Evolutionary conservation across 2,797 vertebrate genomes (phyloP).

Genomic region (Aplochiton taeniatus): DNA sequence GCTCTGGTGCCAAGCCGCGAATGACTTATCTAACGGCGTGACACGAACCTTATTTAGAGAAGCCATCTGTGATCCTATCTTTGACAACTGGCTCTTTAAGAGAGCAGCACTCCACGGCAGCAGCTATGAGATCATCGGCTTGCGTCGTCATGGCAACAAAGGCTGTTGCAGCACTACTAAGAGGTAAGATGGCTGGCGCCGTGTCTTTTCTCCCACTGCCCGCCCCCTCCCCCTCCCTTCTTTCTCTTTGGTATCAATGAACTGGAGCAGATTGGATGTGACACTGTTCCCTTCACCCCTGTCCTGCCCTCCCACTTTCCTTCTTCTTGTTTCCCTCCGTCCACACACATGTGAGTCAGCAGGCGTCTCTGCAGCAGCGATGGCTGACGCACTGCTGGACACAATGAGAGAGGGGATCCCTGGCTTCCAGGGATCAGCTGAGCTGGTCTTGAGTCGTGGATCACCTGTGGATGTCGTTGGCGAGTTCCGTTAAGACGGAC

Average conservation of each 20-base stretch:
- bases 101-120: constrained; percentile 67
- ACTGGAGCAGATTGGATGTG: constrained; percentile 72
- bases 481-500: too few species aligned
- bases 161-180: constrained; percentile 78
- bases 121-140: constrained; percentile 80
- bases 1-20: too few species aligned
- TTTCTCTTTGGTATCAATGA: constrained; percentile 70
- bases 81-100: constrained; percentile 68
- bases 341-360: constrained; percentile 8
- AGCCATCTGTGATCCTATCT: constrained; percentile 44
- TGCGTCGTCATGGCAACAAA: constrained; percentile 78
- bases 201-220: constrained; percentile 47
- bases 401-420: neutral
- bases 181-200: constrained; percentile 78
- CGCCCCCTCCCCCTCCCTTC: constrained; percentile 24
- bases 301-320: constrained; percentile 39
- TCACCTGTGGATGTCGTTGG: too few species aligned
- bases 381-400: neutral
- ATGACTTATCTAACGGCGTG: neutral
- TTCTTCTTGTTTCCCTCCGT: constrained; percentile 4
- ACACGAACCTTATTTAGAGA: neutral
- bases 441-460: too few species aligned
- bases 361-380: neutral
- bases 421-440: neutral
- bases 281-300: constrained; percentile 42